A percentile compares a stretch with the other conserved stretches of the same genome.
Evolutionary conservation across 2,113 vertebrate genomes (phyloP).

Genomic region (Tachycineta bicolor): DNA sequence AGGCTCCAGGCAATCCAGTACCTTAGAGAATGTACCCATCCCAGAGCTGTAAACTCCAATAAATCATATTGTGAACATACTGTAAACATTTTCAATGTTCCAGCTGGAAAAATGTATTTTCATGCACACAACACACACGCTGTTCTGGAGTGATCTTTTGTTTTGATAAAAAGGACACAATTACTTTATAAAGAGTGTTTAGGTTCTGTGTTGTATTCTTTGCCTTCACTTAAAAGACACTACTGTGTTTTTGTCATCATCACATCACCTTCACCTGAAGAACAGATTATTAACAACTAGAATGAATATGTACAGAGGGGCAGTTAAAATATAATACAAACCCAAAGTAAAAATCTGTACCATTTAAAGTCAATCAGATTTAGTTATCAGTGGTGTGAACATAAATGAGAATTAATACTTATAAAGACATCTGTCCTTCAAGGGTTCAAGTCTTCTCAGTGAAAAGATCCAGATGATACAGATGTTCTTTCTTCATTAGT

Average conservation of each 20-base stretch:
- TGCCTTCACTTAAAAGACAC: background rate
- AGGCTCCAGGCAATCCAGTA: constrained; percentile 52
- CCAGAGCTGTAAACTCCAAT: constrained; percentile 59
- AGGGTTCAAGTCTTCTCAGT: background rate
- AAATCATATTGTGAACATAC: constrained; percentile 54
- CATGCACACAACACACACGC: background rate
- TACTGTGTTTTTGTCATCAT: background rate
- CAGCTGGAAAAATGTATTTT: constrained; percentile 54
- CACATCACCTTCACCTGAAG: background rate
- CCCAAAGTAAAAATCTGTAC: background rate
- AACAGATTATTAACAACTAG: background rate
- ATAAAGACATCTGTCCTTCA: background rate
- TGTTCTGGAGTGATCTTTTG: background rate
- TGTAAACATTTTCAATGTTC: constrained; percentile 59
- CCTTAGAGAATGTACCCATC: constrained; percentile 42
- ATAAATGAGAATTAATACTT: background rate
- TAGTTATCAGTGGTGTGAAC: background rate
- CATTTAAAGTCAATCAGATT: background rate
- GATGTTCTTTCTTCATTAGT: background rate
- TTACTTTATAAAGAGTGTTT: background rate
- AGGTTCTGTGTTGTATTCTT: background rate
- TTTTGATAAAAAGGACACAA: background rate
- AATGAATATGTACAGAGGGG: background rate
- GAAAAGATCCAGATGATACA: background rate
- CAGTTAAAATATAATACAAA: background rate